phyloP scores from a whole-genome alignment of 2,888 invertebrate genomes.

The Rutpela maculata region DNA sequence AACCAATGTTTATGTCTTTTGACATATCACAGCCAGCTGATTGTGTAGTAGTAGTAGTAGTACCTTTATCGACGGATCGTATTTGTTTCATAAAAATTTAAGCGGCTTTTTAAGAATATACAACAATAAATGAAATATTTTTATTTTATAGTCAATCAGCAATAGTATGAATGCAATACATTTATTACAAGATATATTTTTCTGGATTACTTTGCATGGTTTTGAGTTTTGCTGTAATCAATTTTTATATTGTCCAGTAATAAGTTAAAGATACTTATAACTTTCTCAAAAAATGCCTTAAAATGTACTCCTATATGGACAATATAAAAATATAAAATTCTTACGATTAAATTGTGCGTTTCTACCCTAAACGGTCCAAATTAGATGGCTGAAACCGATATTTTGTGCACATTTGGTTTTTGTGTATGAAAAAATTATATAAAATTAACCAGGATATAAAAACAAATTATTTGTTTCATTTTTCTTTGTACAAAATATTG shows the following conservation, averaged over 20 bases:
- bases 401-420: conserved; percentile 35
- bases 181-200: conserved; percentile 13
- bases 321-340: conserved; percentile 50
- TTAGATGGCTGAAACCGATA: conserved; percentile 30
- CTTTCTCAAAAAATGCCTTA: not conserved
- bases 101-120: not conserved
- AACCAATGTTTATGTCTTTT: not conserved
- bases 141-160: not conserved
- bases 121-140: not conserved
- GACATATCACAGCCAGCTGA: conserved; percentile 22
- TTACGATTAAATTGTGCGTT: conserved; percentile 49
- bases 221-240: conserved; percentile 5
- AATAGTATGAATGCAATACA: not conserved
- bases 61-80: not conserved
- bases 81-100: not conserved
- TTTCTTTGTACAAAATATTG: conserved; percentile 37
- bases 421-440: conserved; percentile 22
- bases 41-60: not conserved
- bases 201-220: conserved; percentile 15
- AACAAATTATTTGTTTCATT: conserved; percentile 24
- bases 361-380: conserved; percentile 47
- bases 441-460: conserved; percentile 23
- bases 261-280: not conserved
- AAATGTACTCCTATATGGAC: conserved; percentile 36
- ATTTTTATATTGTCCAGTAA: conserved; percentile 33